Conservation (phyloP, 1,140 invertebrate species). For the Papilio polyxenes region DNA sequence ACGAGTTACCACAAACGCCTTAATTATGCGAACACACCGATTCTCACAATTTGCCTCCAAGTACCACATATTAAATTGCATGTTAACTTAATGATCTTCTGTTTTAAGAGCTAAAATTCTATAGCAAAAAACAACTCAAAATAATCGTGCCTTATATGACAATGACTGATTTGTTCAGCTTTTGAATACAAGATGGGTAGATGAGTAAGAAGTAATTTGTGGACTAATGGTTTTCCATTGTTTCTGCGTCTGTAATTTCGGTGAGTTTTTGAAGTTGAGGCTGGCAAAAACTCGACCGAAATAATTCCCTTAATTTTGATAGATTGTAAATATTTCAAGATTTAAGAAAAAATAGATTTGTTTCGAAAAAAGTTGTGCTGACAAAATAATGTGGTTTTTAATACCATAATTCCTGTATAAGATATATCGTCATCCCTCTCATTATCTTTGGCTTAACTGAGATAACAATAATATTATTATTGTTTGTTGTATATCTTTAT, state of each 20-base stretch:
- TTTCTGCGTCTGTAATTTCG: slow-evolving; percentile 29
- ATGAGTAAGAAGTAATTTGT: slow-evolving; percentile 35
- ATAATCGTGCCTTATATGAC: slow-evolving; percentile 43
- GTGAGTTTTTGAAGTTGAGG: slow-evolving; percentile 18
- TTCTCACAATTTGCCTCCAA: slow-evolving; percentile 68
- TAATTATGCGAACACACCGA: slow-evolving; percentile 65
- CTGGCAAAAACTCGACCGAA: slow-evolving; percentile 2
- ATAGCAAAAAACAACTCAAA: background rate
- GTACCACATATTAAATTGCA: slow-evolving; percentile 39
- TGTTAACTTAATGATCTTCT: slow-evolving; percentile 28
- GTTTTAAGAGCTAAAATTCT: slow-evolving; percentile 5
- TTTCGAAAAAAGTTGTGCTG: background rate
- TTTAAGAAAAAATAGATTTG: background rate
- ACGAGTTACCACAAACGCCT: slow-evolving; percentile 58
- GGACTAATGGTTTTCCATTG: slow-evolving; percentile 34
- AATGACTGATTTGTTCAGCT: slow-evolving; percentile 51
- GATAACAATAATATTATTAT: too few relatives aligned
- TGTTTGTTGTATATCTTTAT: too few relatives aligned
- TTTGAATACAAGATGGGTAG: slow-evolving; percentile 36
- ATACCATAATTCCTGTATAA: too few relatives aligned
- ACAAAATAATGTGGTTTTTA: background rate
- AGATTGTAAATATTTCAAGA: slow-evolving; percentile 14
- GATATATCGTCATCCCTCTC: too few relatives aligned
- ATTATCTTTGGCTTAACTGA: too few relatives aligned
- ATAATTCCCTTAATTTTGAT: slow-evolving; percentile 33